Base-by-base conservation (phyloP, 2,113 vertebrate genomes). In the Lamprologus ornatipinnis region DNA sequence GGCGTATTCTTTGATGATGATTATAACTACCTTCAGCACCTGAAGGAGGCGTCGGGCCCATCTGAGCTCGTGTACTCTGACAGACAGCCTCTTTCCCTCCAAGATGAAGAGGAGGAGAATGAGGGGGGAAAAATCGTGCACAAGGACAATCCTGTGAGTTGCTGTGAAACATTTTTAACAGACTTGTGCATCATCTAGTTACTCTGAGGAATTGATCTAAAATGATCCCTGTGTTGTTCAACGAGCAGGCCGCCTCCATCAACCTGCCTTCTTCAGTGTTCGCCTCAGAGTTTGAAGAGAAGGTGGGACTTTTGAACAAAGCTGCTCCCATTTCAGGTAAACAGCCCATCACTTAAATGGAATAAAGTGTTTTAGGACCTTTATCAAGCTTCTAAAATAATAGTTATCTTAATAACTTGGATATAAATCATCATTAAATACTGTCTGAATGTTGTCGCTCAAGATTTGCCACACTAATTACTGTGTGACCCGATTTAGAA, bases 1-100 rank as follows among this genome's bases (percentile, higher is more conserved):
- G 98, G 99, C 0, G 97, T 99, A 19, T 99, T 99, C 94, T 99
- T 98, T 51, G 99, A 99, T 33, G 99, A 99, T 14, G 97, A 98
- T 87, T 99, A 99, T 51, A 90, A 99, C 94, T 99, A 99, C 94
- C 95, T 99, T 89, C 99, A 99, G 93, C 99, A 99, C 93, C 97
- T 99, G 80, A 98, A 96, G 93, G 98, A 99, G 89, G 85, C 96
- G 0, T 90, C 95, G 1, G 94, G 92, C 10, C 82, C 95, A 1
- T 83, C 94, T 1, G 98, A 99, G 94, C 97, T 99, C 19, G 94
- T 99, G 3, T 47, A 70, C 14, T 49, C 78, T n/a, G 87, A 95
- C 28, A 80, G 21, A 68, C 81, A 33, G 49, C 68, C 85, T n/a
- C 19, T 85, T 49, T 65, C 93, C 47, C 91, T 93, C 10, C 19